Base-by-base conservation (phyloP, 2,888 invertebrate species). In the Rotaria magnacalcarata region DNA sequence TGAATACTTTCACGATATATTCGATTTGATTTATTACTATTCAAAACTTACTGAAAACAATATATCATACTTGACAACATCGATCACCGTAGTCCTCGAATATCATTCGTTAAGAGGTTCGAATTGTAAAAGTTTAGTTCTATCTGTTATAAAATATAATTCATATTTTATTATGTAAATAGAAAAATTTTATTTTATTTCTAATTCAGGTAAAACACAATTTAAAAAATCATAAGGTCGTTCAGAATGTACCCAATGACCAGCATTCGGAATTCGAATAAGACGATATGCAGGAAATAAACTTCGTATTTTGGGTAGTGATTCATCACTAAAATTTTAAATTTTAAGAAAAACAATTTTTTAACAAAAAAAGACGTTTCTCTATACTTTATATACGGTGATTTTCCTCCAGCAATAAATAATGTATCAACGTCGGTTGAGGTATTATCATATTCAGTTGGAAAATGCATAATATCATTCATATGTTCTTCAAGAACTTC, bases 161-260 rank as follows among this genome's bases (percentile, higher is more conserved):
- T 34, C 34, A 50, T 50, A 50, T 50, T 50, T 50, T 50, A 50
- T 50, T 50, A 50, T 11, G 14, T 0, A 50, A 50, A 50, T 50
- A 50, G 8, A 14, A 50, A 11, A 50, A 21, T 6, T 34, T 67
- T 67, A 67, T 67, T 67, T 41, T 16, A 67, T 67, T 67, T 67
- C 67, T 80, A 80, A 47, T 80, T 80, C 80, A n/a, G 80, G 80
- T 10, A 80, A 80, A 43, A 80, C 80, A 47, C 43, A 47, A 24
- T 47, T 80, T 47, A 80, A 47, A 80, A 80, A 80, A 4, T 85
- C 86, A 7, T 54, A n/a, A 41, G 86, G 86, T 54, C 84, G 84
- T 75, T 86, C 86, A 6, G 85, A 86, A 60, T 86, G 86, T 19
- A 86, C 85, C 27, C 85, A 85, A 84, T 86, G 86, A 16, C 86